These are phyloP conservation scores for Podarcis raffonei DNA, from an alignment of 2,113 vertebrate species.

Conservation along the genomic window DNA sequence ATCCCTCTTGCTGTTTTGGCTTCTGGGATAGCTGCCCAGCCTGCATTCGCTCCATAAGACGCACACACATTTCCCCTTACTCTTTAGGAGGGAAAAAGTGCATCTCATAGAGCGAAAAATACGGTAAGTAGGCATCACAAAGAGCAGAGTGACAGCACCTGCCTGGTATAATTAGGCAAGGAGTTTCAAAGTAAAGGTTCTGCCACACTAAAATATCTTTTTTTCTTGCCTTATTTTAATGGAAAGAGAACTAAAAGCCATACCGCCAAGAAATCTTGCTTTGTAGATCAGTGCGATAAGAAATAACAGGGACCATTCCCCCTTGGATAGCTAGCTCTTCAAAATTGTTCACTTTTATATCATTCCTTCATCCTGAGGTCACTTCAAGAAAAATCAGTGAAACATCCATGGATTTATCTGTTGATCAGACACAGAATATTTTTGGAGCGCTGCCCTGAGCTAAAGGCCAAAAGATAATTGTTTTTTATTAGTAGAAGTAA, in stretches of 20 bases:
- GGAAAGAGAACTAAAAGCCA: slow-evolving; percentile 65
- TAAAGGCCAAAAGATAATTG: slow-evolving; percentile 25
- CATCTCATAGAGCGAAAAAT: no score
- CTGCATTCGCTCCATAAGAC: no score
- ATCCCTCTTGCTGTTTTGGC: no score
- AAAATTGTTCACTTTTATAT: slow-evolving; percentile 63
- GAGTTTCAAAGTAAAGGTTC: no score
- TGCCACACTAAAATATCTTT: not conserved
- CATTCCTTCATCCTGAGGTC: slow-evolving; percentile 59
- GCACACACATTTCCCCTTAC: no score
- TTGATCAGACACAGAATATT: slow-evolving; percentile 51
- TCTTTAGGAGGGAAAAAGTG: no score
- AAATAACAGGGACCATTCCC: slow-evolving; percentile 47
- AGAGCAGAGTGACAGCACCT: not conserved
- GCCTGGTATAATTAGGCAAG: no score
- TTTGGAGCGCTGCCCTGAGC: slow-evolving; percentile 15
- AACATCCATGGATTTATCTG: slow-evolving; percentile 49
- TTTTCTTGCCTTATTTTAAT: slow-evolving; percentile 60
- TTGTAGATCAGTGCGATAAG: slow-evolving; percentile 49
- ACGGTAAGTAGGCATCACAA: not conserved
- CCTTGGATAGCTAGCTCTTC: slow-evolving; percentile 63
- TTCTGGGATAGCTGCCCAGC: no score
- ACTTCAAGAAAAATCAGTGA: slow-evolving; percentile 33
- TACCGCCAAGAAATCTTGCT: slow-evolving; percentile 54
- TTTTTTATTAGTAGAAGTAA: slow-evolving; percentile 17